Percentiles rank a stretch among this genome's conserved stretches.
These are phyloP conservation scores for Acanthopleura granulata DNA, from an alignment of 2,888 invertebrate species.

Conservation along the genomic window DNA sequence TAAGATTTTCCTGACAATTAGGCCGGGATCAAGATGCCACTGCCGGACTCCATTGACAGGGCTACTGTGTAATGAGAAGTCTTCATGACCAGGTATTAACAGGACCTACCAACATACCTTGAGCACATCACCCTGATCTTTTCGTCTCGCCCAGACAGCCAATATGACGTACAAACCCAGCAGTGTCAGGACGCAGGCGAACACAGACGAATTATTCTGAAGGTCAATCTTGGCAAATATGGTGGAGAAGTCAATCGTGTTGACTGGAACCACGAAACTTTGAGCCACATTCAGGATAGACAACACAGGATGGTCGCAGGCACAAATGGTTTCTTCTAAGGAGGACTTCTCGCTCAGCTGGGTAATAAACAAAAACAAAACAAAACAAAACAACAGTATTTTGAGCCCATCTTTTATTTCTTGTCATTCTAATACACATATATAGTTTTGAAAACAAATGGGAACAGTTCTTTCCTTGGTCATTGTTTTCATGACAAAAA, in stretches of 20 bases:
- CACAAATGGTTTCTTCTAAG: constrained; percentile 45
- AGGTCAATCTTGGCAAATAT: constrained; percentile 62
- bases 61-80: background rate
- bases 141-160: constrained; percentile 43
- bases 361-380: background rate
- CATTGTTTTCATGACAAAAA: too few species aligned
- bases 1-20: background rate
- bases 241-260: constrained; percentile 63
- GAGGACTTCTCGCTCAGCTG: constrained; percentile 37
- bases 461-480: too few species aligned
- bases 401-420: too few species aligned
- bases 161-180: constrained; percentile 41
- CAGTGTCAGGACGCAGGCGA: constrained; percentile 46
- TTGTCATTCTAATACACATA: too few species aligned
- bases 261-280: constrained; percentile 62
- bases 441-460: too few species aligned
- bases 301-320: constrained; percentile 41
- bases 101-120: constrained; percentile 37
- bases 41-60: background rate
- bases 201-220: constrained; percentile 55
- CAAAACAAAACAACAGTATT: too few species aligned
- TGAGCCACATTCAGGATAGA: constrained; percentile 56
- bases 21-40: background rate
- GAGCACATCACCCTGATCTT: constrained; percentile 48
- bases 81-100: too few species aligned